Evolutionary conservation across 2,113 vertebrate species (phyloP).

Genomic region (Heliornis fulica): DNA sequence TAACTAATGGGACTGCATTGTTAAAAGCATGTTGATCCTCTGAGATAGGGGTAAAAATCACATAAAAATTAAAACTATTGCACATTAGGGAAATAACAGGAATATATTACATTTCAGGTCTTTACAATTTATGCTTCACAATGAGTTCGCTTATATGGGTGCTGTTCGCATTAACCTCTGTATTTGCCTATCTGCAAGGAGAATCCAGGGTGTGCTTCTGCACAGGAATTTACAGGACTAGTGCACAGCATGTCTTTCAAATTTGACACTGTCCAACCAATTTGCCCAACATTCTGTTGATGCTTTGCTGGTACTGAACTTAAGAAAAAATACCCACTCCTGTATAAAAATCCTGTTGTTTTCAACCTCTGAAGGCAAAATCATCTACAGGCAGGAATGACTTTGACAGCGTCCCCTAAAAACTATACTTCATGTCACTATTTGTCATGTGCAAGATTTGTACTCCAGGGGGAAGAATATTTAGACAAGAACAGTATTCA

Average conservation of each 20-base stretch:
- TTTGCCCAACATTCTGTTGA: not conserved
- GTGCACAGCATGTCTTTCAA: fast-evolving
- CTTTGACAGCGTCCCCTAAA: conserved; percentile 11
- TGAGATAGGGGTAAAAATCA: not conserved
- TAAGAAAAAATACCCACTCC: not conserved
- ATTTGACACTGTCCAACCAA: not conserved
- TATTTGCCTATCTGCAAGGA: not conserved
- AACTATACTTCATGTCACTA: not conserved
- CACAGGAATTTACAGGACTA: not conserved
- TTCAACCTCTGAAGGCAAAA: conserved; percentile 27
- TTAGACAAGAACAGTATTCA: not conserved
- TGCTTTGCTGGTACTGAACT: not conserved
- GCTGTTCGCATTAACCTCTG: not conserved
- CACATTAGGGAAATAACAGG: not conserved
- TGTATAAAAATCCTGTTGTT: not conserved
- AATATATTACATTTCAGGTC: not conserved
- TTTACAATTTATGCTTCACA: not conserved
- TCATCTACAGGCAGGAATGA: not conserved
- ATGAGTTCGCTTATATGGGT: not conserved
- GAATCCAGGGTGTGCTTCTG: not conserved
- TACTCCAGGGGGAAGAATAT: not conserved
- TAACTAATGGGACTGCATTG: not conserved
- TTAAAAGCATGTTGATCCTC: not conserved
- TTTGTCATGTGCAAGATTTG: not conserved
- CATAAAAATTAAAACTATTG: not conserved